Evolutionary conservation across 2,888 invertebrate species (phyloP).

Genomic region (Uloborus plumipes): DNA sequence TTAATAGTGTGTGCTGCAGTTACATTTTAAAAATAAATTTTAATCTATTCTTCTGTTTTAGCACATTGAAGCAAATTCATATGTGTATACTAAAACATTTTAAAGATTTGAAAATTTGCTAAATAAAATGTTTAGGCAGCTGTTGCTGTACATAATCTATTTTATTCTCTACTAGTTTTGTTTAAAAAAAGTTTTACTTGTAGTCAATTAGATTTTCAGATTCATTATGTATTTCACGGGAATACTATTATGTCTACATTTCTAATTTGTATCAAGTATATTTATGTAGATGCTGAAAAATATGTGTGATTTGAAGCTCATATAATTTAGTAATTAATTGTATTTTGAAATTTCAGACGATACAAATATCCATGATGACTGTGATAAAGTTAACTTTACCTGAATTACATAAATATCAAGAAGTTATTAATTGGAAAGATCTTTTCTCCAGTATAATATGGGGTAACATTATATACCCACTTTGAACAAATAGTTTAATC

Average conservation of each 20-base stretch:
- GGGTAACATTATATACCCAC: conserved; percentile 73
- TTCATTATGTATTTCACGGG: too few relatives aligned
- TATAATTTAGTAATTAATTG: neutral
- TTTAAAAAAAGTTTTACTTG: too few relatives aligned
- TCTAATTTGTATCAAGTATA: too few relatives aligned
- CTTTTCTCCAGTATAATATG: conserved; percentile 69
- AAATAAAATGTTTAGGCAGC: too few relatives aligned
- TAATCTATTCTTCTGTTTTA: neutral
- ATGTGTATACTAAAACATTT: too few relatives aligned
- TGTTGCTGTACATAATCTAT: too few relatives aligned
- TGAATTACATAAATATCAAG: conserved; percentile 19
- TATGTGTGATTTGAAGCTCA: neutral
- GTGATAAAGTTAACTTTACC: conserved; percentile 41
- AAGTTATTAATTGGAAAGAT: conserved; percentile 35
- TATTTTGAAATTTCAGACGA: conserved; percentile 13
- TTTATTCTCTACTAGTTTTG: too few relatives aligned
- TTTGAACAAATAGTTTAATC: conserved; percentile 32
- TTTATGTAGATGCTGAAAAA: too few relatives aligned
- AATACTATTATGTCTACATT: too few relatives aligned
- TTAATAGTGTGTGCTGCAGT: too few relatives aligned
- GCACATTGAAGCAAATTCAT: neutral
- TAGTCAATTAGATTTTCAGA: too few relatives aligned
- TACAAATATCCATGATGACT: conserved; percentile 25
- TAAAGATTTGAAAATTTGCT: too few relatives aligned
- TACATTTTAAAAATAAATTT: neutral